Evolutionary conservation across 92 coral and sea anemone genomes (phyloP), one percentile per base, ranked within the genome.

Genomic region (Hydrozoanthus gracilis): DNA sequence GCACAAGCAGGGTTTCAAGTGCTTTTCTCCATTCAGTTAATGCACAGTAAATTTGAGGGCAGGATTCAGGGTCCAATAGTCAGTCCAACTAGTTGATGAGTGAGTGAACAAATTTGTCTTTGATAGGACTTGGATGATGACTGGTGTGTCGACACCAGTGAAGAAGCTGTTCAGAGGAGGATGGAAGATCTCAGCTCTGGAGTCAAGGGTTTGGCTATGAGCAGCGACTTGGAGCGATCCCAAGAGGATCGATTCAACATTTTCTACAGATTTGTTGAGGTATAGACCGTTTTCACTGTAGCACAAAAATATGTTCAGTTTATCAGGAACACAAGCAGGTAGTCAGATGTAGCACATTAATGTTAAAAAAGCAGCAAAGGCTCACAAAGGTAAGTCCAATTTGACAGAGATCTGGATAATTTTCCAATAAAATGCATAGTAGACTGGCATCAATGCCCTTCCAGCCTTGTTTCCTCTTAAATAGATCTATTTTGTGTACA

Each of bases 131-230:
- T 80, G 76, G 96, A 90, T 49, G 99, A 92, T 69, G 98, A 97
- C 70, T 97, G 99, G 99, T 89, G 95, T 87, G 99, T 93, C 16
- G 99, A 97, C 82, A 97, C 99, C 4, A 97, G 98, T 82, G 98
- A 95, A 7, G 98, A 93, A 45, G 99, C 99, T 35, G 99, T 97
- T 55, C 92, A 92, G 71, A 83, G 72, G 60, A 88, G 99, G 71
- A 87, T 97, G 98, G 93, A 94, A 44, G 92, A 93, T 68, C 89
- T 97, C 48, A 90, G 95, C 9, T 88, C 95, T 48, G 95, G 99
- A 9, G 95, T 94, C 86, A 93, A 93, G 87, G 98, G 98, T 45
- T 55, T 97, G 87, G 94, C 99, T 73, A 85, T 95, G 91, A 93
- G 89, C 64, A 94, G 93, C 48, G 99, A 97, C 45, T 79, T 91